Percentiles rank a stretch among this genome's conserved stretches.
Evolutionary conservation across 2,888 invertebrate species (phyloP).

Genomic region (Listrodromus nycthemerus): DNA sequence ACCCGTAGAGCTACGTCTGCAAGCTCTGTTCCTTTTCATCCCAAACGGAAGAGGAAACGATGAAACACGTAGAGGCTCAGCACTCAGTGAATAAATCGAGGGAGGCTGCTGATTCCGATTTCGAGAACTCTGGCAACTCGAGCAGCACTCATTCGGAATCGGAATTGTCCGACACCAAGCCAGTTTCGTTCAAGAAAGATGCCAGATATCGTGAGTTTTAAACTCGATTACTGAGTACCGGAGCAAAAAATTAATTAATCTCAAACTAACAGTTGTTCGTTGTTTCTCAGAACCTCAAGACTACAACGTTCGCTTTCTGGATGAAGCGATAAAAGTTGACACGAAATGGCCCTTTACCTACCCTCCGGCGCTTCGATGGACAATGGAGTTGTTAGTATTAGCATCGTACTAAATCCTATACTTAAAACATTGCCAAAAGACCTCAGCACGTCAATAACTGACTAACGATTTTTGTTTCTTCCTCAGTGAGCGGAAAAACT

Average conservation of each 20-base stretch:
- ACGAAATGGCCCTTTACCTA: constrained; percentile 55
- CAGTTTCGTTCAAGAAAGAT: neutral
- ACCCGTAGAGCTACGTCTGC: constrained; percentile 77
- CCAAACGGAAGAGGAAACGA: constrained; percentile 72
- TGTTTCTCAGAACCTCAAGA: constrained; percentile 32
- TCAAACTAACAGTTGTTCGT: neutral
- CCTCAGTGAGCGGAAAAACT: constrained; percentile 77
- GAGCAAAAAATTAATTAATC: neutral
- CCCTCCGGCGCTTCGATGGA: constrained; percentile 77
- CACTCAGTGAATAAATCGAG: constrained; percentile 71
- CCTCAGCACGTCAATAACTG: neutral
- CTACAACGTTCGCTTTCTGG: constrained; percentile 46
- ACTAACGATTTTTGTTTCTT: neutral
- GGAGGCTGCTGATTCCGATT: constrained; percentile 68
- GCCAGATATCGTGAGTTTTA: constrained; percentile 46
- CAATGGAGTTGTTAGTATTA: constrained; percentile 79
- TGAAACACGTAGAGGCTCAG: constrained; percentile 74
- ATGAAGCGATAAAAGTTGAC: constrained; percentile 32
- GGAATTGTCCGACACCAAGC: constrained; percentile 7
- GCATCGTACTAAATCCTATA: neutral
- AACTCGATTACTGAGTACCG: neutral
- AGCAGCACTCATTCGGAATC: neutral
- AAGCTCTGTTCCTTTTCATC: constrained; percentile 78
- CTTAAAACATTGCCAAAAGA: neutral
- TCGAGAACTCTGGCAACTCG: constrained; percentile 44